phyloP scores from a whole-genome alignment of 2,113 vertebrate genomes.

The Atractosteus spatula region DNA sequence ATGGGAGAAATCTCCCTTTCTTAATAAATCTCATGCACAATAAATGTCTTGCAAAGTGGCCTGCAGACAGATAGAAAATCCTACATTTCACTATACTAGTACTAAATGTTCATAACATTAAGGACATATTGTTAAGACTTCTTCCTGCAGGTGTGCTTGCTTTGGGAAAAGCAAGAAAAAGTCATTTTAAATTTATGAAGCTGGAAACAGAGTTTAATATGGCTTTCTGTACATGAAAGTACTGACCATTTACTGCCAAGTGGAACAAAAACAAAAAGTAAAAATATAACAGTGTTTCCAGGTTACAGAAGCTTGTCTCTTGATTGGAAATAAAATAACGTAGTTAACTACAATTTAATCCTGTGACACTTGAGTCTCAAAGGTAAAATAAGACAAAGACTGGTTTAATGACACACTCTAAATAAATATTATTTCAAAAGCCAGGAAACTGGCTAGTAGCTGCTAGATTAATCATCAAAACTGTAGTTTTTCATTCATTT shows the following conservation, averaged over 20 bases:
- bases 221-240: constrained; percentile 43
- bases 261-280: constrained; percentile 27
- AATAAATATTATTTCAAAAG: too few species aligned
- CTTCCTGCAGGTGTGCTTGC: constrained; percentile 7
- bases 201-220: constrained; percentile 50
- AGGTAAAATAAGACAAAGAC: constrained; percentile 13
- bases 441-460: too few species aligned
- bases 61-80: constrained; percentile 1
- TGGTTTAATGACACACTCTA: constrained; percentile 42
- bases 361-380: constrained; percentile 31
- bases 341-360: constrained; percentile 31
- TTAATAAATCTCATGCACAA: not conserved
- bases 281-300: constrained; percentile 11
- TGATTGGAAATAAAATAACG: constrained; percentile 36
- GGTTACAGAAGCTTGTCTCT: constrained; percentile 37
- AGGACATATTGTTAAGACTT: not conserved
- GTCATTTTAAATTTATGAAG: constrained; percentile 50
- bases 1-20: not conserved
- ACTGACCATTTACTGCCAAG: constrained; percentile 37
- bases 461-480: too few species aligned
- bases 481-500: constrained; percentile 8
- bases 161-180: constrained; percentile 22
- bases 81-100: not conserved
- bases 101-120: not conserved
- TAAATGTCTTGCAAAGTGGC: not conserved